These are phyloP conservation scores for Rhipidura dahli DNA, from an alignment of 2,113 vertebrate genomes.

Conservation along the genomic window DNA sequence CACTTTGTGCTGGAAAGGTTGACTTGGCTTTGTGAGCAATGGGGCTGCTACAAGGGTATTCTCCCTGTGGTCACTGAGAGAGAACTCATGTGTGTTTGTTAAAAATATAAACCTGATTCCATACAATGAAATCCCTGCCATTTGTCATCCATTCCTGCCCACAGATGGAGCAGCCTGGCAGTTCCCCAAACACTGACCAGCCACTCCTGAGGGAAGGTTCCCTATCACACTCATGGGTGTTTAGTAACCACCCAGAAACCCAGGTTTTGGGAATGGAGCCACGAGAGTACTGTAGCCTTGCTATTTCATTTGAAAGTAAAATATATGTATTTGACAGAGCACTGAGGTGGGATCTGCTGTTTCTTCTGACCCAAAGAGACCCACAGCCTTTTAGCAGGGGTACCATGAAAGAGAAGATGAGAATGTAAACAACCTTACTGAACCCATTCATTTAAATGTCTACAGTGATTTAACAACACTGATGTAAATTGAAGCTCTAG, in stretches of 20 bases:
- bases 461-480: not conserved
- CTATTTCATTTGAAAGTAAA: not conserved
- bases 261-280: not conserved
- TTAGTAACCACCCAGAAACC: not conserved
- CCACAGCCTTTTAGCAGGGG: not conserved
- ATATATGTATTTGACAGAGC: not conserved
- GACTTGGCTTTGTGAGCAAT: not conserved
- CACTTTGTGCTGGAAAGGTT: not conserved
- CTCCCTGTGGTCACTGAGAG: not conserved
- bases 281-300: not conserved
- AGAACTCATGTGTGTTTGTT: rapidly evolving
- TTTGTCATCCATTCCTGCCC: not conserved
- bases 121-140: not conserved
- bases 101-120: not conserved
- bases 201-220: not conserved
- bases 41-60: not conserved
- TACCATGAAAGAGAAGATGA: not conserved
- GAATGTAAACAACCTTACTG: not conserved
- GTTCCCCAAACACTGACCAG: not conserved
- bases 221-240: not conserved
- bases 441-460: not conserved
- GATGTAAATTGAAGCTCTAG: not conserved
- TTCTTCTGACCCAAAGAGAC: not conserved
- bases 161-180: not conserved
- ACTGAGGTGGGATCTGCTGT: not conserved